These are phyloP conservation scores for Brachionus plicatilis DNA, from an alignment of 1,140 invertebrate species.

Conservation along the genomic window DNA sequence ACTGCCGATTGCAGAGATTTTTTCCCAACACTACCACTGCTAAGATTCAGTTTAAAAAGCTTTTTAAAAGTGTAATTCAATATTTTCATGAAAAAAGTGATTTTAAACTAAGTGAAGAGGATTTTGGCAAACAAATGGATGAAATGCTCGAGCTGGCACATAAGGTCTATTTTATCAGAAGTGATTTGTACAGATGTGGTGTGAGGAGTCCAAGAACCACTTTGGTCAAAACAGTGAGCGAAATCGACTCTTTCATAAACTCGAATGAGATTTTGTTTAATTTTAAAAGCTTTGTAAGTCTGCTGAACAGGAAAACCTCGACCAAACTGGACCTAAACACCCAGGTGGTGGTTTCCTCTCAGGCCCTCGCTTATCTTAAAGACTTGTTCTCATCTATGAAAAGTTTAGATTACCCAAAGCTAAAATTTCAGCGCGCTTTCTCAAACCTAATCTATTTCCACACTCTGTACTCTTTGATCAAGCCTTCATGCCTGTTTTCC, in stretches of 20 bases:
- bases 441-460: slow-evolving; percentile 7
- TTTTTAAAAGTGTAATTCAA: not conserved
- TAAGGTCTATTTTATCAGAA: slow-evolving; percentile 4
- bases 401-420: not conserved
- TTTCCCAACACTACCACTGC: not conserved
- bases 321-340: not conserved
- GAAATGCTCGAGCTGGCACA: slow-evolving; percentile 10
- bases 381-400: not conserved
- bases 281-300: not conserved
- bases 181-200: not conserved
- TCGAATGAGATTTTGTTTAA: slow-evolving; percentile 8
- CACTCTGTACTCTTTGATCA: not conserved
- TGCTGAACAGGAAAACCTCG: not conserved
- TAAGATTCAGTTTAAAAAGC: not conserved
- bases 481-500: not conserved
- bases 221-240: not conserved
- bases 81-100: not conserved
- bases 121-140: slow-evolving; percentile 2
- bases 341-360: not conserved
- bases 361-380: not conserved
- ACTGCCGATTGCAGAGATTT: not conserved
- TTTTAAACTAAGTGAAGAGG: not conserved
- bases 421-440: slow-evolving; percentile 20
- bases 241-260: not conserved
- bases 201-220: not conserved